These are phyloP conservation scores for Tipula confusa DNA, from an alignment of 2,888 invertebrate species.

Conservation along the genomic window DNA sequence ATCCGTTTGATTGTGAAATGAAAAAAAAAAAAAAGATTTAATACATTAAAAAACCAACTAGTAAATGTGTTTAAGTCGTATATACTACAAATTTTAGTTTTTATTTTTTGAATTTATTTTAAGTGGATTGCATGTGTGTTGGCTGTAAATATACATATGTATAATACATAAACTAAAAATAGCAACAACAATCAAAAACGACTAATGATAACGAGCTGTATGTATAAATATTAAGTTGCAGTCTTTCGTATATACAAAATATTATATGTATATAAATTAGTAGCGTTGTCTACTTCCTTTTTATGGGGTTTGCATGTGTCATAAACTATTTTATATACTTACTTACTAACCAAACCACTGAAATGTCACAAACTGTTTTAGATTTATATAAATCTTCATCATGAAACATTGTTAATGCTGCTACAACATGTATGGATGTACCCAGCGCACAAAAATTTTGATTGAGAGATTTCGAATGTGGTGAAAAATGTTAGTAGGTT, in stretches of 20 bases:
- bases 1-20: background rate
- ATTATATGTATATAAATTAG: background rate
- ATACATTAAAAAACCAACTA: background rate
- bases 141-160: background rate
- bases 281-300: background rate
- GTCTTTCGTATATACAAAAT: background rate
- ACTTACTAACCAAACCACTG: no score
- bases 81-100: background rate
- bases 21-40: no score
- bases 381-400: no score
- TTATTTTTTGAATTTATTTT: background rate
- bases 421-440: background rate
- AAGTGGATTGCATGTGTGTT: background rate
- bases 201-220: background rate
- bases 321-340: no score
- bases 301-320: background rate
- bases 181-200: background rate
- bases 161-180: no score
- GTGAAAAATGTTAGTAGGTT: conserved; percentile 20
- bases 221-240: background rate
- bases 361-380: no score
- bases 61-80: background rate
- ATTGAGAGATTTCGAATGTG: background rate
- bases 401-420: background rate
- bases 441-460: background rate